Percentiles rank a stretch among this genome's conserved stretches.
Evolutionary conservation across 2,888 invertebrate species (phyloP).

Genomic region (Agelastica alni): DNA sequence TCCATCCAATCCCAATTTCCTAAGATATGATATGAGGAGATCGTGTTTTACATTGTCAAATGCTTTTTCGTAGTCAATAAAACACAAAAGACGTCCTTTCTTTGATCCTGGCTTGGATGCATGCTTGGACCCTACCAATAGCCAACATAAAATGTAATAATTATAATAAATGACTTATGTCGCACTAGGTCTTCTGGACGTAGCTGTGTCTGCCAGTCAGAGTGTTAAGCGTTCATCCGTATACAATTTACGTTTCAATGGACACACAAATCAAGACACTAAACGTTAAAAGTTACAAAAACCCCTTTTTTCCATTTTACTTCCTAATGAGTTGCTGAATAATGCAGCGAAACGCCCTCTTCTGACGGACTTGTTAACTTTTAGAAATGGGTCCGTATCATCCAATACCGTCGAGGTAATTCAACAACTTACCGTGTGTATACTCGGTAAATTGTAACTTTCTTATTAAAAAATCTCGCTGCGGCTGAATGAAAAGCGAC

Average conservation of each 20-base stretch:
- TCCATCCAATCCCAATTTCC: no score
- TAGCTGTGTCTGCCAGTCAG: no score
- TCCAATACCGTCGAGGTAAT: conserved; percentile 49
- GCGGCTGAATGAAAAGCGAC: background rate
- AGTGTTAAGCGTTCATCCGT: no score
- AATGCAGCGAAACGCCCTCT: conserved; percentile 27
- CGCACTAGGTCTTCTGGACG: no score
- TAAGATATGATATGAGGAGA: no score
- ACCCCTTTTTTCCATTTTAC: conserved; percentile 30
- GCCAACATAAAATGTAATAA: no score
- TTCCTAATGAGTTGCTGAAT: conserved; percentile 36
- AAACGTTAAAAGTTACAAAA: conserved; percentile 21
- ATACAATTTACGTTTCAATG: conserved; percentile 19
- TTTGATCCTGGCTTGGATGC: no score
- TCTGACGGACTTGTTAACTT: conserved; percentile 9
- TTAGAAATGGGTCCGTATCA: conserved; percentile 47
- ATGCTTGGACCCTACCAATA: no score
- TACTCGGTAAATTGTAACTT: conserved; percentile 43
- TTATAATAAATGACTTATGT: no score
- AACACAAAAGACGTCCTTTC: no score
- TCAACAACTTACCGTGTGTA: conserved; percentile 43
- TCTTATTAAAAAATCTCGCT: conserved; percentile 35
- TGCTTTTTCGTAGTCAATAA: no score
- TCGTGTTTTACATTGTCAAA: no score
- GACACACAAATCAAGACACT: conserved; percentile 26